Evolutionary conservation across 1,140 invertebrate genomes (phyloP).

Genomic region (Diprion similis): DNA sequence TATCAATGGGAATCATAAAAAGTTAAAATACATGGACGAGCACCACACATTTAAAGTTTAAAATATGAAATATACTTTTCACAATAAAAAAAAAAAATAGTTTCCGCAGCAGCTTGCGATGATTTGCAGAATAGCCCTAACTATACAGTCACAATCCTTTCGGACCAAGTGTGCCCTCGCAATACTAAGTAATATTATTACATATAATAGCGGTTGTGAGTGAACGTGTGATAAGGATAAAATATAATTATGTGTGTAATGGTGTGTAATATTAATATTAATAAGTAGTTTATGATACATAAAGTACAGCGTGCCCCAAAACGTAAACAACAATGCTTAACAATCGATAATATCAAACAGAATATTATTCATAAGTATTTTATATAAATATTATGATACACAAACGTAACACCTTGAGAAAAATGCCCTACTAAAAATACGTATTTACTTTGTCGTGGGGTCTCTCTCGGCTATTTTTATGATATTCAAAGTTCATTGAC

Average conservation of each 20-base stretch:
- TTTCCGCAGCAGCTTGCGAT: conserved; percentile 37
- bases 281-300: conserved; percentile 56
- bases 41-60: conserved; percentile 22
- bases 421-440: conserved; percentile 47
- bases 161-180: conserved; percentile 37
- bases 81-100: conserved; percentile 55
- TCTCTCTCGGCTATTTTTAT: neutral
- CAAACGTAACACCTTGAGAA: conserved; percentile 52
- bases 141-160: conserved; percentile 27
- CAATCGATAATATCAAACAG: conserved; percentile 61
- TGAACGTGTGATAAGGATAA: conserved; percentile 28
- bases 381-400: conserved; percentile 54
- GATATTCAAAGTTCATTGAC: neutral
- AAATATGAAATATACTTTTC: conserved; percentile 7
- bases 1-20: conserved; percentile 25
- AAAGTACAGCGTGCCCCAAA: conserved; percentile 60
- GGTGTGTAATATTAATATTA: conserved; percentile 39
- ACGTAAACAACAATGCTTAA: conserved; percentile 60
- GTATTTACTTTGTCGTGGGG: conserved; percentile 7
- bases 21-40: conserved; percentile 32
- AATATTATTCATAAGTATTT: conserved; percentile 47
- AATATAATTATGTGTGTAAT: conserved; percentile 31
- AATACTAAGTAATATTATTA: conserved; percentile 35
- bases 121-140: conserved; percentile 37
- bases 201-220: conserved; percentile 25